These are phyloP conservation scores for Pachycephus smyrnensis DNA, from an alignment of 2,888 invertebrate species.

Conservation along the genomic window DNA sequence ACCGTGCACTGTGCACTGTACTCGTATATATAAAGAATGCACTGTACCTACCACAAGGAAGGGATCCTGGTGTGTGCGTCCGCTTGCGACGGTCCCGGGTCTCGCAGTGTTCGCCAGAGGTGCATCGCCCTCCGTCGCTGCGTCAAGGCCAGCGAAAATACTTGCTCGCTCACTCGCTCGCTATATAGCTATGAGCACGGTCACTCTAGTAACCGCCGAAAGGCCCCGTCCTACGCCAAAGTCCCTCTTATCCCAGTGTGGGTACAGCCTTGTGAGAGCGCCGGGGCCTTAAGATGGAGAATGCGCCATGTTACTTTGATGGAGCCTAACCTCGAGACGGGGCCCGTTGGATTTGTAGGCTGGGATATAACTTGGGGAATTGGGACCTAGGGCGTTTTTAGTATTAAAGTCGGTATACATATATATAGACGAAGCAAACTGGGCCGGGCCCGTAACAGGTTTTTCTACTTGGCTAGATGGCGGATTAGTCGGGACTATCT, in stretches of 20 bases:
- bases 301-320: conserved; percentile 25
- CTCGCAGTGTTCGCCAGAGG: conserved; percentile 63
- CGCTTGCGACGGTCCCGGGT: conserved; percentile 46
- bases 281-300: conserved; percentile 28
- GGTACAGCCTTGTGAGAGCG: background rate
- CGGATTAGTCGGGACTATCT: no score
- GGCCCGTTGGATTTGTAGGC: no score
- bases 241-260: background rate
- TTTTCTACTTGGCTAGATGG: no score
- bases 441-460: no score
- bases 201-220: conserved; percentile 56
- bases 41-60: no score
- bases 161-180: conserved; percentile 47
- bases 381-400: no score
- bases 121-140: conserved; percentile 67
- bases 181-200: conserved; percentile 45
- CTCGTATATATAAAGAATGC: no score
- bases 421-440: no score
- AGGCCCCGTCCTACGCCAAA: conserved; percentile 41
- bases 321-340: no score
- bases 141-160: conserved; percentile 68
- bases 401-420: no score
- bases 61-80: conserved; percentile 17
- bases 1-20: no score
- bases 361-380: no score